Base-by-base conservation (phyloP, 2,888 invertebrate genomes). In the Bellardia pandia region DNA sequence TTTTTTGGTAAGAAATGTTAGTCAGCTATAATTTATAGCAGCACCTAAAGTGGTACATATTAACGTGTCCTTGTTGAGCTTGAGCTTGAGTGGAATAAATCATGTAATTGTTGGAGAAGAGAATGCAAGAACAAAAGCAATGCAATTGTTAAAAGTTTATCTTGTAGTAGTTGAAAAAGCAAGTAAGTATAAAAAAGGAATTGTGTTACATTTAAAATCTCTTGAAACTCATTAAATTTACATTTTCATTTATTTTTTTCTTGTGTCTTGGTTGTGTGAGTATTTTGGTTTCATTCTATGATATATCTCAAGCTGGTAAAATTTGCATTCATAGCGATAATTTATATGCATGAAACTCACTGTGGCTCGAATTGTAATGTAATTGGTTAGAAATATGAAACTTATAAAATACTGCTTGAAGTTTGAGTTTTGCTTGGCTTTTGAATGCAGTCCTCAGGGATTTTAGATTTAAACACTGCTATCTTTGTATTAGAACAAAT, bases 191-290 rank as follows among this genome's bases (percentile, higher is more conserved):
- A 23, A 58, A n/a, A 56, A 45, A 14, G 13, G 33, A 71, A 80
- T 42, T 77, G 9, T 66, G 72, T 56, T 51, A 77, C 64, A 88
- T 83, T 83, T 83, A 60, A 81, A 86, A 68, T 72, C 80, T 66
- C 81, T 83, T 79, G 45, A 74, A 86, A 85, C 82, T 86, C 84
- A 88, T 88, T 89, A 86, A 84, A 86, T 84, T 86, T 74, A 72
- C 86, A 88, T 86, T 66, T 62, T 79, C 45, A 68, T 37, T 74
- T 62, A 14, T 62, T 48, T 23, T 45, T 42, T 58, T 62, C 16
- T 14, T 33, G 3, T 33, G n/a, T 40, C 58, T 42, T 14, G 37
- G 13, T 6, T 37, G 60, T 37, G 30, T 23, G 13, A 14, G 37
- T 23, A 37, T 33, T 58, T 42, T 16, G 11, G 0, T 9, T 60